phyloP scores from a whole-genome alignment of 1,140 invertebrate genomes.

The Bathynomus jamesi region DNA sequence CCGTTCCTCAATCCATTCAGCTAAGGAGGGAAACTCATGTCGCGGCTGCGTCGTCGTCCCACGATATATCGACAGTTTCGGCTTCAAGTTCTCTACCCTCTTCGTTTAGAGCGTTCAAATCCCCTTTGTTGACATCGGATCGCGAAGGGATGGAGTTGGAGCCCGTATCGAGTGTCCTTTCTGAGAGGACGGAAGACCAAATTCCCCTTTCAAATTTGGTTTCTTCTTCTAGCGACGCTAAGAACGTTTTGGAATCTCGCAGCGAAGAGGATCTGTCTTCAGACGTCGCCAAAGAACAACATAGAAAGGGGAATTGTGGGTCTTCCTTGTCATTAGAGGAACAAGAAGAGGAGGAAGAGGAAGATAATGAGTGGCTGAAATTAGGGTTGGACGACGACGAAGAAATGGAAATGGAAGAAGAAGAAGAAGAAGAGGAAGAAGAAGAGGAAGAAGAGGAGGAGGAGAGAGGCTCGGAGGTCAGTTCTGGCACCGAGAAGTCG shows the following conservation, averaged over 20 bases:
- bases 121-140: not conserved
- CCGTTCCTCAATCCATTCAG: not conserved
- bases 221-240: not conserved
- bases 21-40: not conserved
- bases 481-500: not conserved
- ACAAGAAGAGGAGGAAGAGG: not conserved
- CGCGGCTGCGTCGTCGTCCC: not conserved
- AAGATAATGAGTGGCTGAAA: not conserved
- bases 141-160: not conserved
- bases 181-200: not conserved
- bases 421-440: not conserved
- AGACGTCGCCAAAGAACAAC: too few species aligned
- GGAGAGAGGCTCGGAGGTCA: not conserved
- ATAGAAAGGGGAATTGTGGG: not conserved
- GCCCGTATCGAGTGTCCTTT: not conserved
- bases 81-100: not conserved
- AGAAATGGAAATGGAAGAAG: not conserved
- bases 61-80: not conserved
- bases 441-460: not conserved
- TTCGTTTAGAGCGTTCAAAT: not conserved
- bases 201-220: not conserved
- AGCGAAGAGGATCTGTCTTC: not conserved
- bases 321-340: not conserved
- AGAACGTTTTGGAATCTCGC: not conserved
- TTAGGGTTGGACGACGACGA: not conserved